phyloP scores from a whole-genome alignment of 2,113 vertebrate species.

The Rhinogobius similis region DNA sequence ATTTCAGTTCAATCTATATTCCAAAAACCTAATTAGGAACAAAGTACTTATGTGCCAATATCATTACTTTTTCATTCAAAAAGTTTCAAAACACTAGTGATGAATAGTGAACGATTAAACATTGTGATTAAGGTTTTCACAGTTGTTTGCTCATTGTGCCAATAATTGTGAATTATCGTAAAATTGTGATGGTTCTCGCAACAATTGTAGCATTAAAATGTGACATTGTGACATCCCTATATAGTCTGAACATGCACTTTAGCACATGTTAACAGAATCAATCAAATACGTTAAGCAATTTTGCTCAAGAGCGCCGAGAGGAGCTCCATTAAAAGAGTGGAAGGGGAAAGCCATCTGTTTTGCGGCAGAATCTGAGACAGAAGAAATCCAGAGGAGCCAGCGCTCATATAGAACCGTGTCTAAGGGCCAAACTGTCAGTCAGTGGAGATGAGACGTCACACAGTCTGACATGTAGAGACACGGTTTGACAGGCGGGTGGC shows the following conservation, averaged over 20 bases:
- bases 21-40: no score
- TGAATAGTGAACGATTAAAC: no score
- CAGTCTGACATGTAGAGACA: conserved; percentile 61
- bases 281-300: conserved; percentile 49
- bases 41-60: no score
- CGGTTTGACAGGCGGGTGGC: conserved; percentile 48
- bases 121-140: no score
- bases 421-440: conserved; percentile 65
- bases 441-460: conserved; percentile 64
- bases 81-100: no score
- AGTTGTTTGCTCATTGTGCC: no score
- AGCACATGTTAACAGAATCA: conserved; percentile 8
- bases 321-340: conserved; percentile 51
- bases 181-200: no score
- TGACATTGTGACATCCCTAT: no score
- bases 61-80: no score
- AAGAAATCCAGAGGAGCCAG: conserved; percentile 48
- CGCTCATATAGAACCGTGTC: conserved; percentile 54
- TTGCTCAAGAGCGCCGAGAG: conserved; percentile 49
- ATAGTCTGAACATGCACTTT: not conserved
- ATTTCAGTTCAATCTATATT: no score
- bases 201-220: no score
- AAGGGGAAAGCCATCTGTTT: conserved; percentile 69
- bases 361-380: conserved; percentile 44
- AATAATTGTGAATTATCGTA: no score